phyloP scores from a whole-genome alignment of 37 sponge, comb jelly and placozoan genomes.

The Aphrocallistes beatrix region DNA sequence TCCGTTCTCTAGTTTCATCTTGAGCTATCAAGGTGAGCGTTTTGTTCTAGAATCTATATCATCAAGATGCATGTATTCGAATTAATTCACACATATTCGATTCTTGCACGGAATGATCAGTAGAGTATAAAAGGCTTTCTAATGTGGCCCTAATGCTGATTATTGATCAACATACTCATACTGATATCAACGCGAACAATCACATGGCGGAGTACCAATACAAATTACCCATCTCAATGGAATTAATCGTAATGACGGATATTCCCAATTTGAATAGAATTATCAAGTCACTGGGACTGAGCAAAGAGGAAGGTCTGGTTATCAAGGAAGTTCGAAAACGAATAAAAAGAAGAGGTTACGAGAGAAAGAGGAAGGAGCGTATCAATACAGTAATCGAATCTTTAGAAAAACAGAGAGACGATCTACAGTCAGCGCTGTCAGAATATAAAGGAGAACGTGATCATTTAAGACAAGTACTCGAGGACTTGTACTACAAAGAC shows the following conservation, averaged over 20 bases:
- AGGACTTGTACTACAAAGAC: no score
- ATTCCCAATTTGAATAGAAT: slow-evolving; percentile 5
- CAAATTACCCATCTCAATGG: not conserved
- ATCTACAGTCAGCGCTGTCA: not conserved
- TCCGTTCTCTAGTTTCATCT: no score
- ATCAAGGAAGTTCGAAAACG: slow-evolving; percentile 1
- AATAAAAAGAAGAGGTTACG: slow-evolving; percentile 16
- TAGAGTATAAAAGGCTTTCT: no score
- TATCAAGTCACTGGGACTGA: slow-evolving; percentile 8
- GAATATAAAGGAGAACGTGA: slow-evolving; percentile 3
- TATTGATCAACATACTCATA: no score
- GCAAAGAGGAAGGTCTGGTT: not conserved
- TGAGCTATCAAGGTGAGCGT: no score
- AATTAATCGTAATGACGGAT: not conserved
- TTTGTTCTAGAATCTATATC: no score
- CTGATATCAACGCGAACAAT: no score
- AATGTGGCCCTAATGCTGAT: no score
- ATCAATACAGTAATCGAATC: slow-evolving; percentile 1
- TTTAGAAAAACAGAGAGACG: not conserved
- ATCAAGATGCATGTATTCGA: no score
- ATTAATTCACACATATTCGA: no score
- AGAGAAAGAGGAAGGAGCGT: not conserved
- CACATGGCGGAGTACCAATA: slow-evolving; percentile 6
- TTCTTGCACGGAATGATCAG: no score
- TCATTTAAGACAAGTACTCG: not conserved